phyloP scores from a whole-genome alignment of 2,113 vertebrate genomes.

The Pseudois nayaur region DNA sequence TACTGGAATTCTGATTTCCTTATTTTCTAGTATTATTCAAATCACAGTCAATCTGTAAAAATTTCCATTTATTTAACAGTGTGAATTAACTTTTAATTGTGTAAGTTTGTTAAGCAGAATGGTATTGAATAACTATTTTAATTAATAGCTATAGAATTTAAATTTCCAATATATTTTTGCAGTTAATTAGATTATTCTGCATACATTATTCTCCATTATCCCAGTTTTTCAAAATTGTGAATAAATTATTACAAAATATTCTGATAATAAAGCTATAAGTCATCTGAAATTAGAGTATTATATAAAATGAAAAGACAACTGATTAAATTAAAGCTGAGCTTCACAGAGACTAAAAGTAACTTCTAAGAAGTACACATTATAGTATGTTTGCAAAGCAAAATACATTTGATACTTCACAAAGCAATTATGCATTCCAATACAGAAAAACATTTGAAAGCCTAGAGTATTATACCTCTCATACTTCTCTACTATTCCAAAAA shows the following conservation, averaged over 20 bases:
- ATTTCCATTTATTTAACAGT: background rate
- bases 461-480: background rate
- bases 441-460: background rate
- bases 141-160: background rate
- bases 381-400: conserved; percentile 17
- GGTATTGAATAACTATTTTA: background rate
- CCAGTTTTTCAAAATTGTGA: background rate
- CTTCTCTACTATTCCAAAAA: background rate
- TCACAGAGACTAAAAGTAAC: background rate
- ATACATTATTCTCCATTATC: background rate
- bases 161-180: background rate
- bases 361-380: background rate
- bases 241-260: background rate
- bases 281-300: background rate
- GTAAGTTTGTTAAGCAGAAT: background rate
- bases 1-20: background rate
- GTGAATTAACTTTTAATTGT: background rate
- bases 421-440: background rate
- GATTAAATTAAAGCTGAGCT: background rate
- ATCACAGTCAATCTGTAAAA: background rate
- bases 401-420: background rate
- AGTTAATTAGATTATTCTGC: background rate
- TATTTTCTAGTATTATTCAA: background rate
- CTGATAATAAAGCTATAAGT: background rate
- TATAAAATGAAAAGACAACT: background rate